Evolutionary conservation across 1,140 invertebrate species (phyloP).

Genomic region (Rhizoglyphus robini): DNA sequence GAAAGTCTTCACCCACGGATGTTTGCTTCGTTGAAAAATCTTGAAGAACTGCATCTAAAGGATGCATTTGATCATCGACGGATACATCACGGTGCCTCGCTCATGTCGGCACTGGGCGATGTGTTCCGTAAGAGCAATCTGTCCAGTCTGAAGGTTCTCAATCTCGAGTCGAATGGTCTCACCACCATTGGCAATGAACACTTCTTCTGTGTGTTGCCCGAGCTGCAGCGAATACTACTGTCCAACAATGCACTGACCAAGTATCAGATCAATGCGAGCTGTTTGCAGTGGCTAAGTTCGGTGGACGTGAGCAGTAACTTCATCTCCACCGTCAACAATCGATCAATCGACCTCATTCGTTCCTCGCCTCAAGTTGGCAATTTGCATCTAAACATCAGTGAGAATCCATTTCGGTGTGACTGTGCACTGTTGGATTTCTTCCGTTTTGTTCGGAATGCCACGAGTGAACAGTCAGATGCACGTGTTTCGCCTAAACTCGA

Average conservation of each 20-base stretch:
- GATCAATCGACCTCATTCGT: not conserved
- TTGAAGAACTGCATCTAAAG: constrained; percentile 1
- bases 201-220: not conserved
- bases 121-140: not conserved
- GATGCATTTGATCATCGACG: not conserved
- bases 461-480: not conserved
- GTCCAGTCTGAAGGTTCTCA: not conserved
- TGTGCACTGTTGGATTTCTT: not conserved
- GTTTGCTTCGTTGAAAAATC: not conserved
- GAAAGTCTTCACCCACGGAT: not conserved
- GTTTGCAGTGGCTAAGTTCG: not conserved
- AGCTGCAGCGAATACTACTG: not conserved
- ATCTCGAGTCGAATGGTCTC: constrained; percentile 1
- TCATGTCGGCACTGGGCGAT: not conserved
- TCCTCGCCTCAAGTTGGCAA: not conserved
- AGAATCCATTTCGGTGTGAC: constrained; percentile 11
- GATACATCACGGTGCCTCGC: not conserved
- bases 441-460: not conserved
- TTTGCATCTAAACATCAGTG: not conserved
- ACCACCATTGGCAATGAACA: not conserved
- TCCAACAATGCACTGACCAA: not conserved
- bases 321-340: not conserved
- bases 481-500: not conserved
- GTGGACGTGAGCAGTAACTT: not conserved
- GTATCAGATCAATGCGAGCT: not conserved